A percentile compares a stretch with the other conserved stretches of the same genome.
These are phyloP conservation scores for Calycopis cecrops DNA, from an alignment of 1,140 invertebrate species.

Conservation along the genomic window DNA sequence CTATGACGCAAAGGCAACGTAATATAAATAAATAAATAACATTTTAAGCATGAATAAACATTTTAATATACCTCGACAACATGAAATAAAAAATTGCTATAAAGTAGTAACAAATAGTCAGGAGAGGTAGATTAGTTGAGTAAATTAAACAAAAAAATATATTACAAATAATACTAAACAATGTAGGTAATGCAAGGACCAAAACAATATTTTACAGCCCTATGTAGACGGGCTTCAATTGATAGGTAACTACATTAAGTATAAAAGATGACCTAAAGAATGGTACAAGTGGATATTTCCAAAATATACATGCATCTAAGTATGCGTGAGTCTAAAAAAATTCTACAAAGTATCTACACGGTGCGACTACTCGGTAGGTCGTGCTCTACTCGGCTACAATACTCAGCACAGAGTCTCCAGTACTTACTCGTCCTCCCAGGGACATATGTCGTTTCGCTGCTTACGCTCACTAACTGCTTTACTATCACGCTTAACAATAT, in stretches of 20 bases:
- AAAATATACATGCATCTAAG: too few relatives aligned
- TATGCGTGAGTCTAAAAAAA: too few relatives aligned
- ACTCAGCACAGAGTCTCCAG: background rate
- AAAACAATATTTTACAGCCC: too few relatives aligned
- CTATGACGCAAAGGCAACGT: background rate
- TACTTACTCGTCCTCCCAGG: conserved; percentile 94
- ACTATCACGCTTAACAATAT: conserved; percentile 68
- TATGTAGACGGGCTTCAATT: too few relatives aligned
- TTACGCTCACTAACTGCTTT: conserved; percentile 60
- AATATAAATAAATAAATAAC: too few relatives aligned
- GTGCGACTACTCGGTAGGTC: background rate
- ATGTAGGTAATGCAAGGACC: too few relatives aligned
- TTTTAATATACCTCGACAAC: too few relatives aligned
- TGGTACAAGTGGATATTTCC: too few relatives aligned
- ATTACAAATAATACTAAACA: background rate
- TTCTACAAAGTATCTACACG: background rate
- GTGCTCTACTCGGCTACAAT: conserved; percentile 10
- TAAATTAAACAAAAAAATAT: background rate
- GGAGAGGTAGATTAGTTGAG: background rate
- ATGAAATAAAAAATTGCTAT: background rate
- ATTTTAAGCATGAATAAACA: too few relatives aligned
- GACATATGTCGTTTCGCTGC: conserved; percentile 87
- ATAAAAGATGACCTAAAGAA: too few relatives aligned
- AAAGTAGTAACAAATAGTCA: background rate
- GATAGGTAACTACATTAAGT: too few relatives aligned